Evolutionary conservation across 2,888 invertebrate genomes (phyloP), one percentile per base, ranked within the genome.

Genomic region (Morpho deidamia): DNA sequence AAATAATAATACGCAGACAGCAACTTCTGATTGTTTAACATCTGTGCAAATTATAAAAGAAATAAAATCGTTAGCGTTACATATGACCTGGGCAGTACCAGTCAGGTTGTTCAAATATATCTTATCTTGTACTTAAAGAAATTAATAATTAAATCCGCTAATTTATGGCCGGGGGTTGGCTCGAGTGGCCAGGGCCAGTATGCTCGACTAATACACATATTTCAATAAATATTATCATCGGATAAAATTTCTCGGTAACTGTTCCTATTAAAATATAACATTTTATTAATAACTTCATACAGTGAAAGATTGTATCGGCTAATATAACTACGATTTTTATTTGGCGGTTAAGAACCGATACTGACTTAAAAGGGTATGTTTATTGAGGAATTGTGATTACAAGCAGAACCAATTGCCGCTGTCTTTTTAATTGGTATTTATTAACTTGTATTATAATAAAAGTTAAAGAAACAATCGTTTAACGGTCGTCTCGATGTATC

Each of bases 141-240:
- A 87, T 87, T 86, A 76, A 83, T 85, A 87, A 88, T 88, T 87
- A 89, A 87, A 82, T 84, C 72, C 71, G 73, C 77, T 81, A 85
- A 88, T 88, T 87, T 87, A 88, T 85, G 70, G 65, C 50, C 62
- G 63, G 63, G 70, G 67, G 67, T 69, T 64, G 64, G 68, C 66
- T 48, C 41, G 50, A 56, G 56, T 58, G 62, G 58, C 61, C 59
- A 54, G 59, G 59, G 60, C 54, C 60, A 61, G 53, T 37, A 32
- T 61, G 64, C 57, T 57, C 68, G 64, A 68, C 68, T 78, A 74
- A 79, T 77, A 79, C 78, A 78, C 80, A 81, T 80, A 74, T 78
- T 76, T 76, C 67, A 71, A 77, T 81, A 74, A 76, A 77, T 77
- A 78, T 78, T 72, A 67, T 49, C 75, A 55, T 70, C 65, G 74